phyloP scores from a whole-genome alignment of 2,797 vertebrate genomes.

The Gymnothorax reevesii region DNA sequence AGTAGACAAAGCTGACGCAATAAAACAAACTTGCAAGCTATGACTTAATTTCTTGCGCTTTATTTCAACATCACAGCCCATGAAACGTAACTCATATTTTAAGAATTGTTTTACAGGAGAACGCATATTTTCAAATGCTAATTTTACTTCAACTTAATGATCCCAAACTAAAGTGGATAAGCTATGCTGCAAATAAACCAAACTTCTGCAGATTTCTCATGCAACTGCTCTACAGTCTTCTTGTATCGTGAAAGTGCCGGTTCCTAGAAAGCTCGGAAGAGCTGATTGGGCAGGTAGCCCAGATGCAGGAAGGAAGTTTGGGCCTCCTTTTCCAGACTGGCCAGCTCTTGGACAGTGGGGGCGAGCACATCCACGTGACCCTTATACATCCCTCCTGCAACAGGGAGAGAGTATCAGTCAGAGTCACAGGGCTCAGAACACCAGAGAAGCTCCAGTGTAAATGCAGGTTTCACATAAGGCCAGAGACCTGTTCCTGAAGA shows the following conservation, averaged over 20 bases:
- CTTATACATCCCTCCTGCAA: conserved; percentile 87
- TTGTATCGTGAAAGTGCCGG: conserved; percentile 17
- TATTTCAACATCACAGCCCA: not conserved
- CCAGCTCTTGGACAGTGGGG: conserved; percentile 91
- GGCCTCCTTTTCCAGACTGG: conserved; percentile 92
- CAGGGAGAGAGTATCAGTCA: conserved; percentile 40
- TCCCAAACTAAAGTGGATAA: conserved; percentile 8
- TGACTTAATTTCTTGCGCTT: not conserved
- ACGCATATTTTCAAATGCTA: not conserved
- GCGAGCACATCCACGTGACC: conserved; percentile 95
- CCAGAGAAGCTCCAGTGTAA: not conserved
- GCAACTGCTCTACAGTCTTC: not conserved
- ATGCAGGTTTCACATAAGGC: not conserved
- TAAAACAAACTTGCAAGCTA: not conserved
- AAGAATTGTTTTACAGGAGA: conserved; percentile 1
- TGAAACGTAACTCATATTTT: not conserved
- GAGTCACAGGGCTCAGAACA: not conserved
- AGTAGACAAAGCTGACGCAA: not conserved
- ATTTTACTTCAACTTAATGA: not conserved
- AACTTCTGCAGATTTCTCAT: not conserved
- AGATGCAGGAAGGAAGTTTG: conserved; percentile 95
- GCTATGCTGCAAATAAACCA: conserved; percentile 25
- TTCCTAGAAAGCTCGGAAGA: conserved; percentile 90
- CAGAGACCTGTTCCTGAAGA: too few species aligned
- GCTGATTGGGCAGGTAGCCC: conserved; percentile 93